Conservation (phyloP, 2,888 invertebrate species). For the Chaetogeoica ovagalla region DNA sequence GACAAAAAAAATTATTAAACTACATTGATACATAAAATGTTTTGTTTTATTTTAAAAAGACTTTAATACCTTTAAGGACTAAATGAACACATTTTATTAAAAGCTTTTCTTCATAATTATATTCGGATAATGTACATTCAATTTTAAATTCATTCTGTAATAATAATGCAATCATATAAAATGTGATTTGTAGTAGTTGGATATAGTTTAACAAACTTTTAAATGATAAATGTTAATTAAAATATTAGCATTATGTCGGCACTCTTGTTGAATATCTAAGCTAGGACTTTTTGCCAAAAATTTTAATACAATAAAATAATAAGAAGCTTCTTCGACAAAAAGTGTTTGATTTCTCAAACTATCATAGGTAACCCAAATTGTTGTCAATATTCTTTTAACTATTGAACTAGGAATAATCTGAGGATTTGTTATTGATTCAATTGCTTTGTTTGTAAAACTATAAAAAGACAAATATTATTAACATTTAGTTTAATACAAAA, state of each 20-base stretch:
- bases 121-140: slow-evolving; percentile 42
- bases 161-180: slow-evolving; percentile 1
- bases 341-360: slow-evolving; percentile 37
- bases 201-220: slow-evolving; percentile 24
- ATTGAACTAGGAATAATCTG: slow-evolving; percentile 52
- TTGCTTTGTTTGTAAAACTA: slow-evolving; percentile 56
- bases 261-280: slow-evolving; percentile 22
- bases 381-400: slow-evolving; percentile 59
- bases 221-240: slow-evolving; percentile 43
- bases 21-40: not conserved
- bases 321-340: slow-evolving; percentile 28
- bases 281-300: slow-evolving; percentile 44
- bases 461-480: slow-evolving; percentile 53
- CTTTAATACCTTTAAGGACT: slow-evolving; percentile 24
- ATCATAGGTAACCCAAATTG: slow-evolving; percentile 59
- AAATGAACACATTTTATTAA: slow-evolving; percentile 34
- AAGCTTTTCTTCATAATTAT: slow-evolving; percentile 23
- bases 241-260: slow-evolving; percentile 16
- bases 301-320: slow-evolving; percentile 34
- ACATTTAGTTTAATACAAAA: slow-evolving; percentile 12
- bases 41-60: not conserved
- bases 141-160: slow-evolving; percentile 42
- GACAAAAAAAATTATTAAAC: slow-evolving; percentile 14
- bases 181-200: not conserved
- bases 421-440: slow-evolving; percentile 41